A percentile compares a stretch with the other conserved stretches of the same genome.
These are phyloP conservation scores for Zosterops borbonicus DNA, from an alignment of 2,113 vertebrate species.

Conservation along the genomic window DNA sequence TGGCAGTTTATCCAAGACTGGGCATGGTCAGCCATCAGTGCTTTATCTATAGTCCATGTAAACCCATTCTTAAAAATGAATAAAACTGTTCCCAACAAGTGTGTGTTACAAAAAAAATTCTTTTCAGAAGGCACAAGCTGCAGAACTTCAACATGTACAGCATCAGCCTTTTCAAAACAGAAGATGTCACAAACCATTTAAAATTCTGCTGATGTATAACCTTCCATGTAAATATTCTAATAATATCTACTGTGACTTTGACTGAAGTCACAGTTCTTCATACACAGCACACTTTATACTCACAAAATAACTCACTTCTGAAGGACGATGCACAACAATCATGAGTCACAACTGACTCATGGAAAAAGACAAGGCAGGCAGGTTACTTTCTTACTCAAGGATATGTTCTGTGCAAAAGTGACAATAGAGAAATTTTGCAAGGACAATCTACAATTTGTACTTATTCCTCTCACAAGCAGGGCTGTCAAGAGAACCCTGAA, in stretches of 20 bases:
- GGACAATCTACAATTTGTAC: background rate
- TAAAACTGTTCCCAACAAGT: background rate
- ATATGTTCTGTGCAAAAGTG: background rate
- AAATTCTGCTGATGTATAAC: background rate
- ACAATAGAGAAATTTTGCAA: background rate
- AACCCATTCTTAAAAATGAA: background rate
- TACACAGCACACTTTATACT: background rate
- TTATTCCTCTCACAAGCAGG: background rate
- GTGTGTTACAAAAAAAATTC: background rate
- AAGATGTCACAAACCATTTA: background rate
- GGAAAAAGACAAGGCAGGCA: background rate
- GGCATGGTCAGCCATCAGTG: too few species aligned
- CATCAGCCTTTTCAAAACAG: background rate
- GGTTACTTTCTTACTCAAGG: background rate
- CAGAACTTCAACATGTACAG: background rate
- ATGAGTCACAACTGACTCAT: slow-evolving; percentile 51
- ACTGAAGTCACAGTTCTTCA: background rate
- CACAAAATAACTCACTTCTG: background rate
- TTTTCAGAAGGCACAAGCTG: background rate
- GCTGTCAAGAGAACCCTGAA: background rate
- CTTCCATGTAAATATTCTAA: background rate
- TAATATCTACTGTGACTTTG: background rate
- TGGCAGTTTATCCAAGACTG: background rate
- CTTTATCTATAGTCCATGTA: background rate
- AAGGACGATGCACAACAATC: background rate